Conservation (phyloP, 2,888 invertebrate genomes). For the Leptinotarsa peninsularis region DNA sequence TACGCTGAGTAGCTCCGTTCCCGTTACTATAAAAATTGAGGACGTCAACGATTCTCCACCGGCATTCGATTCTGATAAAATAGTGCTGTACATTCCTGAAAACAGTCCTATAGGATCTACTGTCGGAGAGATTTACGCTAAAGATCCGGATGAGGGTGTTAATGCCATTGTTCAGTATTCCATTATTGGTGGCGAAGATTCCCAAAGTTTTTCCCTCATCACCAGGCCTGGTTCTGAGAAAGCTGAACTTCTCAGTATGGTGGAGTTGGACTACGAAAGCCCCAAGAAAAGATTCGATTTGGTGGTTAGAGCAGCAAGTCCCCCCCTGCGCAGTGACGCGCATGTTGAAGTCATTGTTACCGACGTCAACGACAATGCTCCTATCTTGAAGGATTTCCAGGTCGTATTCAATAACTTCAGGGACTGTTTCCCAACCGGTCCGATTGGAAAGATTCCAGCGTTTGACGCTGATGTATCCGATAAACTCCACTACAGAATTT, state of each 20-base stretch:
- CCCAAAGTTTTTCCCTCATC: slow-evolving; percentile 85
- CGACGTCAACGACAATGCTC: slow-evolving; percentile 96
- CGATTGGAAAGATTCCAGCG: slow-evolving; percentile 92
- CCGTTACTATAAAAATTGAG: slow-evolving; percentile 85
- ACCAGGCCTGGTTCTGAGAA: slow-evolving; percentile 85
- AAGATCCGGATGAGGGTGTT: slow-evolving; percentile 92
- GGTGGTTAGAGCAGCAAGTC: slow-evolving; percentile 90
- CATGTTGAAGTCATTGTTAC: slow-evolving; percentile 89
- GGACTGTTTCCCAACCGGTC: slow-evolving; percentile 92
- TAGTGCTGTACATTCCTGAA: slow-evolving; percentile 90
- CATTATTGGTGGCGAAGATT: slow-evolving; percentile 93
- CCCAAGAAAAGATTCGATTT: slow-evolving; percentile 89
- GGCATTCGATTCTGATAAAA: slow-evolving; percentile 87
- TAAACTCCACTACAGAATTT: slow-evolving; percentile 82
- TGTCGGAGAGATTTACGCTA: slow-evolving; percentile 89
- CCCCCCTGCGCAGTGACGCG: slow-evolving; percentile 89
- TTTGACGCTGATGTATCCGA: slow-evolving; percentile 95
- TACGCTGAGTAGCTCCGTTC: slow-evolving; percentile 68
- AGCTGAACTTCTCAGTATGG: slow-evolving; percentile 89
- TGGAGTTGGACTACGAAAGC: slow-evolving; percentile 96
- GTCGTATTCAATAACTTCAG: slow-evolving; percentile 96
- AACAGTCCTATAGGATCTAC: slow-evolving; percentile 97
- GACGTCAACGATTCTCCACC: slow-evolving; percentile 94
- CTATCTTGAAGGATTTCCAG: slow-evolving; percentile 87
- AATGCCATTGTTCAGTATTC: slow-evolving; percentile 95